These are phyloP conservation scores for Anser cygnoides DNA, from an alignment of 2,113 vertebrate genomes.

Conservation along the genomic window DNA sequence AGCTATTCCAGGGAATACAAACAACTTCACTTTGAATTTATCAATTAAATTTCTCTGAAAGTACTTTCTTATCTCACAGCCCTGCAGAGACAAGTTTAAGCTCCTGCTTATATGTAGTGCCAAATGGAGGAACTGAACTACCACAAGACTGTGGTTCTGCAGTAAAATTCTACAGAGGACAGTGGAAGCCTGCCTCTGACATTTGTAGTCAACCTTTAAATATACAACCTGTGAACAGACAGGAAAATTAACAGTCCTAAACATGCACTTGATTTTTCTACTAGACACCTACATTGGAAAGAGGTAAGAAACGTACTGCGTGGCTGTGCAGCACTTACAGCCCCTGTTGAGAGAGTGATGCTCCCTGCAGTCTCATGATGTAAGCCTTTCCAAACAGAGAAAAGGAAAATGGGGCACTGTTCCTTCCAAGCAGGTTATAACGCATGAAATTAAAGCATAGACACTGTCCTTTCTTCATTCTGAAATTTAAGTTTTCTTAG, in stretches of 20 bases:
- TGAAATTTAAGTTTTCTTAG: neutral
- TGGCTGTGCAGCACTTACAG: neutral
- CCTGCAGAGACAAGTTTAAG: neutral
- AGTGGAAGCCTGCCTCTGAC: neutral
- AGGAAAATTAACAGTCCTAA: neutral
- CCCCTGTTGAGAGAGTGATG: neutral
- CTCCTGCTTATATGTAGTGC: neutral
- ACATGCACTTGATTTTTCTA: neutral
- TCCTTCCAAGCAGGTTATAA: neutral
- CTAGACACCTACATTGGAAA: fast-evolving
- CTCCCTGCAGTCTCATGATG: neutral
- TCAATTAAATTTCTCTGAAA: neutral
- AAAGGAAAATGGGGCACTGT: neutral
- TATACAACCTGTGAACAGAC: fast-evolving
- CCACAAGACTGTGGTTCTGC: neutral
- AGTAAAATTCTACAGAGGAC: neutral
- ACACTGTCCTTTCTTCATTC: neutral
- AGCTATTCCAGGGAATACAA: neutral
- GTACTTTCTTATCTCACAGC: neutral
- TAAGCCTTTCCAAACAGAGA: neutral
- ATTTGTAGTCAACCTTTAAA: neutral
- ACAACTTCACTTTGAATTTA: neutral
- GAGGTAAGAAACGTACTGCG: neutral
- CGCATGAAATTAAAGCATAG: neutral
- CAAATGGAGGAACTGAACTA: neutral